Evolutionary conservation across 2,113 vertebrate genomes (phyloP).

Genomic region (Urocynchramus pylzowi): DNA sequence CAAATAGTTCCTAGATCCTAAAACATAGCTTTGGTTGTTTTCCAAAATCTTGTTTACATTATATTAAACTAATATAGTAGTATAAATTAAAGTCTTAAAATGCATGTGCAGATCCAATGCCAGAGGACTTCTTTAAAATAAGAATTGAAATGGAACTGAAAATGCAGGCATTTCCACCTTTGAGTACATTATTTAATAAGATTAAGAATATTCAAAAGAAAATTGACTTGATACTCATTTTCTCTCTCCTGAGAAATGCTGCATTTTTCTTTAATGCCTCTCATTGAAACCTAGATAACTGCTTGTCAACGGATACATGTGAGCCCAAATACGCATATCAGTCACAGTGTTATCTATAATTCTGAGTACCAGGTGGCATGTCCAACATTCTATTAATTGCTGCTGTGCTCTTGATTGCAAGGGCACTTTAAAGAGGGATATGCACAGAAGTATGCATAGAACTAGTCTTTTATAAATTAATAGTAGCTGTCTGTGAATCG

Average conservation of each 20-base stretch:
- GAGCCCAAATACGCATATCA: neutral
- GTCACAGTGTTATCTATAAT: neutral
- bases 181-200: neutral
- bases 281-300: neutral
- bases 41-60: neutral
- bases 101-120: neutral
- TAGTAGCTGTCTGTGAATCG: neutral
- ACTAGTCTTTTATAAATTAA: neutral
- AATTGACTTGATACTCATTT: neutral
- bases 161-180: neutral
- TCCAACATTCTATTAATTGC: neutral
- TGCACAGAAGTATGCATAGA: neutral
- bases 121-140: neutral
- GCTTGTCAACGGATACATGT: neutral
- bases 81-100: neutral
- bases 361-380: neutral
- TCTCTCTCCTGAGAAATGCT: neutral
- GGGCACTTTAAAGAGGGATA: neutral
- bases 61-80: neutral
- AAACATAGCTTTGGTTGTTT: neutral
- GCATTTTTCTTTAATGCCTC: neutral
- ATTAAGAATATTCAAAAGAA: neutral
- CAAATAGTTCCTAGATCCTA: neutral
- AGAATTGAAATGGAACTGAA: neutral
- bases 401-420: neutral